Conservation (phyloP, 2,113 vertebrate species). For the Cheirogaleus medius region DNA sequence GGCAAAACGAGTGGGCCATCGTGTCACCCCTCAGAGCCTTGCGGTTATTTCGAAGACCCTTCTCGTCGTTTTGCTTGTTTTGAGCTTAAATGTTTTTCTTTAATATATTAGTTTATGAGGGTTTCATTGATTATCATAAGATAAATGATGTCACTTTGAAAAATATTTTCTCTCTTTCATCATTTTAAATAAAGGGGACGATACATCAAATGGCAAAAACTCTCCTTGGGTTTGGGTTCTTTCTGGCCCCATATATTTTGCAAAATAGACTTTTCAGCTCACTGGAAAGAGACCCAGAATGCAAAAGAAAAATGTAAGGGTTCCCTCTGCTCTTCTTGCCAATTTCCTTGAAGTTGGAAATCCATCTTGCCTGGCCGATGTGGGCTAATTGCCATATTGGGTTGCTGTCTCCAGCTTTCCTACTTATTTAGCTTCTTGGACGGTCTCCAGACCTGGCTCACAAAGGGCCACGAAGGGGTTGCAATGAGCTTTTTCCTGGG, state of each 20-base stretch:
- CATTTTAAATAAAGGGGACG: slow-evolving; percentile 61
- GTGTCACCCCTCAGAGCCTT: neutral
- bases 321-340: slow-evolving; percentile 70
- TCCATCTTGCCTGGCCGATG: slow-evolving; percentile 62
- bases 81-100: slow-evolving; percentile 69
- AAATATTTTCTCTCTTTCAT: slow-evolving; percentile 74
- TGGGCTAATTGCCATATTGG: slow-evolving; percentile 73
- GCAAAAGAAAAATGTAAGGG: slow-evolving; percentile 66
- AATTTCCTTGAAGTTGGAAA: slow-evolving; percentile 69
- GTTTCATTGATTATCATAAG: slow-evolving; percentile 75
- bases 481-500: slow-evolving; percentile 41
- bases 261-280: slow-evolving; percentile 74
- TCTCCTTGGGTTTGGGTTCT: slow-evolving; percentile 62
- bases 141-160: slow-evolving; percentile 69
- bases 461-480: slow-evolving; percentile 44
- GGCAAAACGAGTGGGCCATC: too few species aligned
- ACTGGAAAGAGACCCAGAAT: slow-evolving; percentile 62
- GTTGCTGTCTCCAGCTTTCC: slow-evolving; percentile 50
- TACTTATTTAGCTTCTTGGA: slow-evolving; percentile 71
- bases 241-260: slow-evolving; percentile 71
- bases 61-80: slow-evolving; percentile 25
- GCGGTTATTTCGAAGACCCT: neutral
- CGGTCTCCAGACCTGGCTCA: slow-evolving; percentile 57
- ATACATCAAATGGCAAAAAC: slow-evolving; percentile 59
- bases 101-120: slow-evolving; percentile 59